Evolutionary conservation across 2,888 invertebrate genomes (phyloP), one percentile per base, ranked within the genome.

Genomic region (Hyppa rectilinea): DNA sequence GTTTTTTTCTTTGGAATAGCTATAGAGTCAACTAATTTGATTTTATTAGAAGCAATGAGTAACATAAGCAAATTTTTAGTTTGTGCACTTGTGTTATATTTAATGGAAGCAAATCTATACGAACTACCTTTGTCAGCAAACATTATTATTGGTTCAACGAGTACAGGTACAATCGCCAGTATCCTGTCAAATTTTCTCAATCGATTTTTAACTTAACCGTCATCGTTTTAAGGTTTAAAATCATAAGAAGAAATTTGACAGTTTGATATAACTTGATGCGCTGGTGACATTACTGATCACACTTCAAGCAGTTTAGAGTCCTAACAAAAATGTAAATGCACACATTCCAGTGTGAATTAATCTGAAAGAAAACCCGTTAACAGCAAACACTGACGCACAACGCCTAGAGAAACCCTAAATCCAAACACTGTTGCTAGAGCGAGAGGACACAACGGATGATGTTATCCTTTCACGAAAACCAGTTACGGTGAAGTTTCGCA

Each of bases 401-500:
- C n/a, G 45, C 20, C 12, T 23, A 59, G 40, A 71, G 71, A 74
- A 62, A 71, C 45, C 49, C 26, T 59, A 56, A 65, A 60, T 49
- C 75, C 7, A 61, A 58, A 3, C 12, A n/a, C 75, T n/a, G 52
- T 53, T 62, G 62, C 1, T 2, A 68, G 77, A 80, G 66, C 47
- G 65, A 77, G 66, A 71, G 38, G 66, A 56, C 71, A 55, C 47
- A 34, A 61, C 26, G 31, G 38, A 64, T 53, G 53, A 67, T 72
- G 59, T 65, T 61, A 80, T 76, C 77, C 70, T 78, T 75, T 75
- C 78, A 79, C 62, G 63, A 79, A 79, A 81, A 78, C 67, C 65
- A 78, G 63, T 80, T 81, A 79, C 78, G 66, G 81, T 77, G 81
- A 79, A 78, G 78, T 64, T 59, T 63, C 10, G 10, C 50, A 81